A percentile compares a stretch with the other conserved stretches of the same genome.
phyloP scores from a whole-genome alignment of 2,888 invertebrate genomes.

The Sipunculus nudus region DNA sequence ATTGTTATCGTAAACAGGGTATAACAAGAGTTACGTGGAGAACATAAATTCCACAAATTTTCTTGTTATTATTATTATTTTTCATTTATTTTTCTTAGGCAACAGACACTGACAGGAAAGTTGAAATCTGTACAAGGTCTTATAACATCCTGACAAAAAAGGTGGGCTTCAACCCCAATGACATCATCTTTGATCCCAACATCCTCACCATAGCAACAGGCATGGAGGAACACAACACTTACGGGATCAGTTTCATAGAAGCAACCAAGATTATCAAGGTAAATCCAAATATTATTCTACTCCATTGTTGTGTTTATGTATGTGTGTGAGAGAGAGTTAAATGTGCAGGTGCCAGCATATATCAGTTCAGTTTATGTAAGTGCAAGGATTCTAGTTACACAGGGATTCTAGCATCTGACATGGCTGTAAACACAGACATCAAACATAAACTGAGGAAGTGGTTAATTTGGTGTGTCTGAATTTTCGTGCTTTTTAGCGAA shows the following conservation, averaged over 20 bases:
- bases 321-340: too few species aligned
- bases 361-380: too few species aligned
- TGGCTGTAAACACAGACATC: too few species aligned
- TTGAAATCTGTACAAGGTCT: conserved; percentile 71
- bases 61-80: neutral
- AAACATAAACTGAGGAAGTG: too few species aligned
- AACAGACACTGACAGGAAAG: conserved; percentile 69
- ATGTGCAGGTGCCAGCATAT: too few species aligned
- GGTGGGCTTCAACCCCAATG: conserved; percentile 70
- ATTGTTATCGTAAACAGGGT: too few species aligned
- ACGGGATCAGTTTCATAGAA: conserved; percentile 70
- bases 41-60: too few species aligned
- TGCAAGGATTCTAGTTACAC: too few species aligned
- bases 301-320: conserved; percentile 7
- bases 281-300: conserved; percentile 6
- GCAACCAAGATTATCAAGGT: conserved; percentile 70
- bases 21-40: too few species aligned
- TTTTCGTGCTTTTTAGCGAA: too few species aligned
- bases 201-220: conserved; percentile 73
- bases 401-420: too few species aligned
- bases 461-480: too few species aligned
- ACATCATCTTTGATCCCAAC: conserved; percentile 73
- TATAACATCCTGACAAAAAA: conserved; percentile 69
- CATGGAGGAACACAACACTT: conserved; percentile 71
- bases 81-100: conserved; percentile 61